These are phyloP conservation scores for Camponotus fellah DNA, from an alignment of 2,888 invertebrate species.

Conservation along the genomic window DNA sequence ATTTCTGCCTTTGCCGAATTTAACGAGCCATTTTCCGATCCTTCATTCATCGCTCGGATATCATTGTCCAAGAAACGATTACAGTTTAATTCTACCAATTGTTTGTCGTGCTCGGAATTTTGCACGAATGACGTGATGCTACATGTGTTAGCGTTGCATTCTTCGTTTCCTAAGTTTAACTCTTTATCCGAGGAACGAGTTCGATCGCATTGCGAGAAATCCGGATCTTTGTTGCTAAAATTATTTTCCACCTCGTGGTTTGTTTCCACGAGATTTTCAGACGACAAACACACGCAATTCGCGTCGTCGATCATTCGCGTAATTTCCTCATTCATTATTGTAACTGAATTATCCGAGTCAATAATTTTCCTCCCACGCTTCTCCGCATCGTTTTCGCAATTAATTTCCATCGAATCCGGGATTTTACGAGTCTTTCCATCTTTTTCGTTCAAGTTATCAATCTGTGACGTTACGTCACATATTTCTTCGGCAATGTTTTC, in stretches of 20 bases:
- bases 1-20: constrained; percentile 4
- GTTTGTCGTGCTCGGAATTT: constrained; percentile 35
- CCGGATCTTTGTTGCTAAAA: background rate
- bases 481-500: background rate
- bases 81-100: constrained; percentile 37
- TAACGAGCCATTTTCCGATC: background rate
- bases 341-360: background rate
- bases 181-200: background rate
- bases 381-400: background rate
- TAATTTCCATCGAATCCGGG: background rate
- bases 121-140: constrained; percentile 29
- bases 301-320: background rate
- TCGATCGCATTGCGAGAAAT: background rate
- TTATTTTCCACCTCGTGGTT: background rate
- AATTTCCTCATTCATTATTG: too few species aligned
- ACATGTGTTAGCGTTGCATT: background rate
- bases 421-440: background rate
- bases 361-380: background rate
- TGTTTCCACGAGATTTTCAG: background rate
- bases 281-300: background rate
- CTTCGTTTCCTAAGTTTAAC: background rate
- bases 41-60: background rate
- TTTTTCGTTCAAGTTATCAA: background rate
- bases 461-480: background rate
- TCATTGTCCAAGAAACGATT: constrained; percentile 6